Evolutionary conservation across 2,113 vertebrate species (phyloP).

Genomic region (Nibea coibor): DNA sequence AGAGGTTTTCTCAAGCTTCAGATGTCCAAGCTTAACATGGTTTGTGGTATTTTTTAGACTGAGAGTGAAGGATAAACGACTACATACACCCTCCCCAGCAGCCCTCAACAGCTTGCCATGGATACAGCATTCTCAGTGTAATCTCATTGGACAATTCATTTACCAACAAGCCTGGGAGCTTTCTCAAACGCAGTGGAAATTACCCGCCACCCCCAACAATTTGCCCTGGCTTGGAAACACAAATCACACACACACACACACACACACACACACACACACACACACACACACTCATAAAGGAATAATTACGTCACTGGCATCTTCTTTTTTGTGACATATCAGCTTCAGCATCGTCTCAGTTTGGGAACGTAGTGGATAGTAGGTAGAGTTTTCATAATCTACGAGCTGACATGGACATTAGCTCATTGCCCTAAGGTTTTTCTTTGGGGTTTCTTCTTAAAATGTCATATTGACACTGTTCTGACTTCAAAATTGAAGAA

Average conservation of each 20-base stretch:
- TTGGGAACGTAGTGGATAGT: background rate
- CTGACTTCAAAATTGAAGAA: background rate
- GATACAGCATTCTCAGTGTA: slow-evolving; percentile 18
- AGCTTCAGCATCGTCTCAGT: background rate
- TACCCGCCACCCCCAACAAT: background rate
- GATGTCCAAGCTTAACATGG: background rate
- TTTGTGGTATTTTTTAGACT: background rate
- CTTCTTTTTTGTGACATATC: background rate
- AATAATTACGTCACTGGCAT: background rate
- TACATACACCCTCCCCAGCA: background rate
- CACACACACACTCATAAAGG: slow-evolving; percentile 3
- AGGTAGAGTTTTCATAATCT: background rate
- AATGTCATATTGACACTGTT: background rate
- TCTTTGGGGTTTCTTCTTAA: background rate
- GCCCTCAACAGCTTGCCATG: background rate
- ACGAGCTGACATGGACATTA: background rate
- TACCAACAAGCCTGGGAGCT: slow-evolving; percentile 27
- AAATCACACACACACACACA: slow-evolving; percentile 33
- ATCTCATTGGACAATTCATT: slow-evolving; percentile 33
- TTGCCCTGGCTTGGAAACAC: slow-evolving; percentile 13
- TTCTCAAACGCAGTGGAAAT: slow-evolving; percentile 33
- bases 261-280: slow-evolving; percentile 20
- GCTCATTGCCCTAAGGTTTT: background rate
- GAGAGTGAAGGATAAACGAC: background rate
- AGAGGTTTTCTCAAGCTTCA: background rate